Base-by-base conservation (phyloP, 2,888 invertebrate species). In the Rugalucina vietnamica region DNA sequence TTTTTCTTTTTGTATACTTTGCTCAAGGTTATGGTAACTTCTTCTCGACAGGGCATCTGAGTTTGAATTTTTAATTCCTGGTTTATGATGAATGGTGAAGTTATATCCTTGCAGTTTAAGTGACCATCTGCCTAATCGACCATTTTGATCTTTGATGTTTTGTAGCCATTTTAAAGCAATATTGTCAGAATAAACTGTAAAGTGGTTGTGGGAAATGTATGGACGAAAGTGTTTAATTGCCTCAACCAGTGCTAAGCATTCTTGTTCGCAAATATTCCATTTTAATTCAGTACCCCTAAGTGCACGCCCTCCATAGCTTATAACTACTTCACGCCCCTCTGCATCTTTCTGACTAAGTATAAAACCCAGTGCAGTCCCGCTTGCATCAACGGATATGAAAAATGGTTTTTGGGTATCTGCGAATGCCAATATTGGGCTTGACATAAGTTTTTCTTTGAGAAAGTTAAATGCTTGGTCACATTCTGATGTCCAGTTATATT, bases 161-260 rank as follows among this genome's bases (percentile, higher is more conserved):
- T 84, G 69, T 1, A 87, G 50, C 24, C 72, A 81, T 73, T 82
- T 83, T 10, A 86, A 34, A 8, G 82, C 84, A 24, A 79, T n/a
- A 54, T 88, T 84, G 71, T 89, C 87, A 29, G 89, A 86, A 21
- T 79, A 82, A 34, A 85, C 80, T 21, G 75, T 81, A 50, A 88
- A 88, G 14, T 77, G 76, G 14, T 50, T 76, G 21, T 78, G 49
- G 14, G 85, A 74, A 27, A 89, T 43, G 72, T 87, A 89, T 2
- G 82, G 82, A 14, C 80, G 87, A 65, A 82, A 88, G n/a, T 81
- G 77, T 65, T 82, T 79, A 34, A 90, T 84, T 24, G 84, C 87
- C 60, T 88, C 86, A 3, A 88, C 74, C 5, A 89, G 29, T 69
- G 88, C 89, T 37, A 89, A 54, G 78, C 88, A 87, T 83, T 89